Conservation (phyloP, 1,140 invertebrate genomes). For the Heliconius hermathena region DNA sequence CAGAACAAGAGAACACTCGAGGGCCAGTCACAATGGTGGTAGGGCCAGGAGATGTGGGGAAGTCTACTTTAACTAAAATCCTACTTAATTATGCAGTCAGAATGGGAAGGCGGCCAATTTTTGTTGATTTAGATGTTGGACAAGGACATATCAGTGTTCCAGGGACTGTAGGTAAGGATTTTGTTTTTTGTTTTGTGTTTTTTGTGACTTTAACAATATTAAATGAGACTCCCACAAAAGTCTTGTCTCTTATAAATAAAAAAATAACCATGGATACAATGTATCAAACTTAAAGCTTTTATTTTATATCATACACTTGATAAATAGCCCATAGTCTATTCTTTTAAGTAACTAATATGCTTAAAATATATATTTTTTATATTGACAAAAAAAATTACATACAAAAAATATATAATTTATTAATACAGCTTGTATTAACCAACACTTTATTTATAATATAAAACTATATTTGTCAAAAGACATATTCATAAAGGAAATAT, state of each 20-base stretch:
- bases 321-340: too few species aligned
- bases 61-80: slow-evolving; percentile 95
- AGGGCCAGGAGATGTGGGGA: slow-evolving; percentile 97
- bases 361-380: neutral
- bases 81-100: slow-evolving; percentile 97
- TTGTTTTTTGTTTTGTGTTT: too few species aligned
- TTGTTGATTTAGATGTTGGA: slow-evolving; percentile 98
- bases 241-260: too few species aligned
- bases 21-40: slow-evolving; percentile 95
- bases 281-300: too few species aligned
- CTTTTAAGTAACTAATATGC: neutral
- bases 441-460: too few species aligned
- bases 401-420: too few species aligned
- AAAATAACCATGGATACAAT: too few species aligned
- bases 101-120: slow-evolving; percentile 92
- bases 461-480: too few species aligned
- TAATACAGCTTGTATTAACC: too few species aligned
- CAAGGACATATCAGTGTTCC: slow-evolving; percentile 97
- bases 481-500: too few species aligned
- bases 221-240: neutral
- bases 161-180: slow-evolving; percentile 89
- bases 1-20: slow-evolving; percentile 87
- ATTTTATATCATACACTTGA: too few species aligned
- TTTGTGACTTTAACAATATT: slow-evolving; percentile 28
- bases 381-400: too few species aligned